These are phyloP conservation scores for Urocynchramus pylzowi DNA, from an alignment of 2,113 vertebrate genomes.

Conservation along the genomic window DNA sequence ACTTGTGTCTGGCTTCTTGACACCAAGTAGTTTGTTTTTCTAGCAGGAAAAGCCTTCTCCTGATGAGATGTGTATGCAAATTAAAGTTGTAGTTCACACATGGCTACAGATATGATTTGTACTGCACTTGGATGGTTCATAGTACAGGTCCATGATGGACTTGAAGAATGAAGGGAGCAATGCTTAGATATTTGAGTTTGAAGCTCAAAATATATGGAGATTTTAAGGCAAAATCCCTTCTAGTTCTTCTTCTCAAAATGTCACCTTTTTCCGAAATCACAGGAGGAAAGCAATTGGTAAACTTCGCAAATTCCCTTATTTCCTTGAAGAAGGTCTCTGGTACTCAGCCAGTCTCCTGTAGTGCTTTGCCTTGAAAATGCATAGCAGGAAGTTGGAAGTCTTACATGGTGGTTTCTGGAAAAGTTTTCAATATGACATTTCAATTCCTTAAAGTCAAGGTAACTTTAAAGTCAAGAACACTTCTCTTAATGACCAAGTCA, in stretches of 20 bases:
- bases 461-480: not conserved
- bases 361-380: not conserved
- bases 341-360: not conserved
- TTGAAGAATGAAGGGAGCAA: constrained; percentile 27
- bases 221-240: constrained; percentile 49
- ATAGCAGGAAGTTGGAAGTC: not conserved
- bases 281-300: not conserved
- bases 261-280: not conserved
- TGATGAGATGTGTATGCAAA: not conserved
- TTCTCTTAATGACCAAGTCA: not conserved
- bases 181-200: constrained; percentile 43
- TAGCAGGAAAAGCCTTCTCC: not conserved
- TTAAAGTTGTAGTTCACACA: not conserved
- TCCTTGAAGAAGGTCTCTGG: not conserved
- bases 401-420: not conserved
- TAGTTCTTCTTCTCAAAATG: constrained; percentile 18
- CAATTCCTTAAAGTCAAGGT: not conserved
- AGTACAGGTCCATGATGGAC: not conserved
- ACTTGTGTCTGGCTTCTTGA: constrained; percentile 6
- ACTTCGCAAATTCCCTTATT: not conserved
- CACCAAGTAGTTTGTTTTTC: constrained; percentile 43
- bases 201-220: constrained; percentile 7
- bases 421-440: not conserved
- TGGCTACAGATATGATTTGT: not conserved
- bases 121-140: not conserved